phyloP scores from a whole-genome alignment of 1,140 invertebrate species.

The Drosophila hydei region DNA sequence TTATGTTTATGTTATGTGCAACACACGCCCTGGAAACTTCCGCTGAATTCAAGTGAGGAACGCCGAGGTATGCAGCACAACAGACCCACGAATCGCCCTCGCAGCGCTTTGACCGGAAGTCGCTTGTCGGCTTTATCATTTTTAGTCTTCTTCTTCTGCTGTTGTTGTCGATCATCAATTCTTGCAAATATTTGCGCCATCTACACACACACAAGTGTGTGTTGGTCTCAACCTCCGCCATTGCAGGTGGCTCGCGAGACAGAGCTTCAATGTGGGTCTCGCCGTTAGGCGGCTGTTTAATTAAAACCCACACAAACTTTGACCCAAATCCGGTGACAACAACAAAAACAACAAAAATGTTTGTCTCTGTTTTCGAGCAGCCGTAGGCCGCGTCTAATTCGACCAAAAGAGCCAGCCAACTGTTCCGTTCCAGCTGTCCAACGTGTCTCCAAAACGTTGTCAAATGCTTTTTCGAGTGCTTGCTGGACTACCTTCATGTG shows the following conservation, averaged over 20 bases:
- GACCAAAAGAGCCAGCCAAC: constrained; percentile 38
- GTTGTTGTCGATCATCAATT: constrained; percentile 34
- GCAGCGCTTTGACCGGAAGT: constrained; percentile 74
- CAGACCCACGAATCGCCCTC: constrained; percentile 39
- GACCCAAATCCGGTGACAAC: constrained; percentile 67
- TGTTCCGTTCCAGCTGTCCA: constrained; percentile 44
- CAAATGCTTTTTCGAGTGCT: constrained; percentile 52
- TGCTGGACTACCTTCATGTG: constrained; percentile 12
- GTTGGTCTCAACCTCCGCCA: constrained; percentile 42
- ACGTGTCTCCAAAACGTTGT: constrained; percentile 48
- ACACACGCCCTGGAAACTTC: constrained; percentile 66
- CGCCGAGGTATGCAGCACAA: constrained; percentile 64
- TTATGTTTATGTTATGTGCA: constrained; percentile 62
- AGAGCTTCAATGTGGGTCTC: constrained; percentile 45
- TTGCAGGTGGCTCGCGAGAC: constrained; percentile 33
- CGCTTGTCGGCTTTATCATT: constrained; percentile 42
- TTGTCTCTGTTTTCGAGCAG: constrained; percentile 32
- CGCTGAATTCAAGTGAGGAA: constrained; percentile 57
- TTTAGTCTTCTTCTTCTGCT: constrained; percentile 1
- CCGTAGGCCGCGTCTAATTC: constrained; percentile 55
- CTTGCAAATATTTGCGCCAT: constrained; percentile 58
- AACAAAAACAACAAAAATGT: constrained; percentile 43
- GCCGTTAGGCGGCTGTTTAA: constrained; percentile 63
- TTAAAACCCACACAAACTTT: constrained; percentile 75
- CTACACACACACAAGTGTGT: constrained; percentile 5